Base-by-base conservation (phyloP, 2,888 invertebrate species). In the Diachrysia chrysitis region DNA sequence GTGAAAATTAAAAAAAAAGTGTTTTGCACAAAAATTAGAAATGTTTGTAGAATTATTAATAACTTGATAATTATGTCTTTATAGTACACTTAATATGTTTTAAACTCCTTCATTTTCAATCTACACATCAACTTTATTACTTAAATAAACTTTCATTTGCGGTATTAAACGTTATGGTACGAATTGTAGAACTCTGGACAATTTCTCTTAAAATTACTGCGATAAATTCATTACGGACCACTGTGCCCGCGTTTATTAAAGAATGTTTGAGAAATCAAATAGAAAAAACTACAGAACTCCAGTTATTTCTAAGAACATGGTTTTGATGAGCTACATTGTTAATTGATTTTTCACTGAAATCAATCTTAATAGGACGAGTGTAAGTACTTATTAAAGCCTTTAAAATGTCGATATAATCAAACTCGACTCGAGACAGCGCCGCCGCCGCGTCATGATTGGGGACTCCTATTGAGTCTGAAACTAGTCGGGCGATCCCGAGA, bases 161-260 rank as follows among this genome's bases (percentile, higher is more conserved):
- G 32, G 25, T 46, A 32, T 10, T 32, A 21, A 61, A 48, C 55
- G 32, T 69, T 56, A 63, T 37, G 17, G 19, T 48, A 56, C 32
- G 74, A 68, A 69, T 79, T 79, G 48, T 57, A 29, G 48, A 32
- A 42, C 1, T 10, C 23, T 37, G 55, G 55, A 37, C 64, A 29
- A 56, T 42, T 58, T 56, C 35, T 58, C 58, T 29, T 61, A 57
- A 82, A 79, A 79, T 80, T 80, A 69, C 78, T 71, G 60, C 69
- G 23, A 62, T 77, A 76, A 79, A 69, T 82, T 73, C 54, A 80
- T 80, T 71, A 77, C 19, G 54, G 35, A 35, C 37, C 55, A 29
- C 53, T 25, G 25, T 25, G 25, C 25, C 5, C 2, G 25, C 60
- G 53, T 29, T 69, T 63, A 69, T 75, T 55, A 75, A 74, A 61